Evolutionary conservation across 2,888 invertebrate genomes (phyloP).

Genomic region (Cephus nigrinus): DNA sequence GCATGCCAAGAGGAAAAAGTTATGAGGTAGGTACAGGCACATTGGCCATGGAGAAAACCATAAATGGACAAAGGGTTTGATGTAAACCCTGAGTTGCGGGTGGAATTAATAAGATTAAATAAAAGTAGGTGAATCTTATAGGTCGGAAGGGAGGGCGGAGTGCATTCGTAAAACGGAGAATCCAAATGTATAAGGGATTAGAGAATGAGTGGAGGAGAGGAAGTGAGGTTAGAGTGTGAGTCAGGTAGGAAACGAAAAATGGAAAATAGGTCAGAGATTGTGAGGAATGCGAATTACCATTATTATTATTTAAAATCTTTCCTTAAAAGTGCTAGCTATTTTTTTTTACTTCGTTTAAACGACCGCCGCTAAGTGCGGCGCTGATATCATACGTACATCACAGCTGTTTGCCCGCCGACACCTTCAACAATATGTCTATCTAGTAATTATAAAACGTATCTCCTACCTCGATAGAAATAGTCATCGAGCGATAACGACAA

Average conservation of each 20-base stretch:
- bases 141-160: neutral
- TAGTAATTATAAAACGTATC: constrained; percentile 7
- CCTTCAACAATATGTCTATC: constrained; percentile 9
- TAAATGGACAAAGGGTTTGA: neutral
- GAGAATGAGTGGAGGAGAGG: neutral
- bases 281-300: neutral
- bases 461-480: neutral
- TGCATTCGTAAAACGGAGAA: neutral
- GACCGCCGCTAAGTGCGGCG: neutral
- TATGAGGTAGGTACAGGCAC: neutral
- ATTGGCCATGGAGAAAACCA: neutral
- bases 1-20: neutral
- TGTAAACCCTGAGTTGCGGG: neutral
- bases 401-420: constrained; percentile 22
- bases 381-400: constrained; percentile 17
- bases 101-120: neutral
- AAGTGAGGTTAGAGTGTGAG: neutral
- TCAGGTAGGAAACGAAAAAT: neutral
- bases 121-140: neutral
- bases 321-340: constrained; percentile 6
- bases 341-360: constrained; percentile 3
- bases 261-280: neutral
- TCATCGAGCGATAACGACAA: neutral
- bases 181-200: neutral
- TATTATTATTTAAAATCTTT: constrained; percentile 1